A percentile compares a stretch with the other conserved stretches of the same genome.
phyloP scores from a whole-genome alignment of 2,888 invertebrate genomes.

The Chrysolina americana region DNA sequence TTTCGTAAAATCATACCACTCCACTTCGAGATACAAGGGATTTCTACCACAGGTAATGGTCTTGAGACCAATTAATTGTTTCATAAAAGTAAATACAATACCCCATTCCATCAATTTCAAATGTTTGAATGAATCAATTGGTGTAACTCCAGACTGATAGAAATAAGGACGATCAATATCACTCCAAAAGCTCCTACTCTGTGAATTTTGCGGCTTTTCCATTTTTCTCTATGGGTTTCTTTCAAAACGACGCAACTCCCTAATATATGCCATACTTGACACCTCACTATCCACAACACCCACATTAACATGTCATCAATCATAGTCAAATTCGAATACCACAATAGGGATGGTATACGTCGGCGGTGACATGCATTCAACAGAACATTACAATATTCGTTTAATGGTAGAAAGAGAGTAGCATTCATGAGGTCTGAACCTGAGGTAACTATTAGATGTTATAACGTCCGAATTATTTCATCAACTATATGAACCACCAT shows the following conservation, averaged over 20 bases:
- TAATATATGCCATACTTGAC: slow-evolving; percentile 53
- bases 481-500: not conserved
- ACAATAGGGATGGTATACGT: slow-evolving; percentile 1
- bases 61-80: no score
- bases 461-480: no score
- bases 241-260: slow-evolving; percentile 2
- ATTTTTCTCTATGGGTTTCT: not conserved
- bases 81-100: no score
- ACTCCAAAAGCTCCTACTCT: no score
- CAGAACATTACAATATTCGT: slow-evolving; percentile 6
- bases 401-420: not conserved
- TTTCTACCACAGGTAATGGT: no score
- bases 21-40: no score
- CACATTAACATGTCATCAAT: slow-evolving; percentile 57
- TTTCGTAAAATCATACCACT: no score
- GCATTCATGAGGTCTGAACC: not conserved
- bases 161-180: no score
- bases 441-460: no score
- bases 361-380: not conserved
- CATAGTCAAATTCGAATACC: slow-evolving; percentile 58
- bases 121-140: no score
- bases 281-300: slow-evolving; percentile 55
- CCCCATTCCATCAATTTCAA: no score
- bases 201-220: not conserved
- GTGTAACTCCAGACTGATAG: no score